These are phyloP conservation scores for Cataglyphis hispanica DNA, from an alignment of 1,140 invertebrate genomes.

Conservation along the genomic window DNA sequence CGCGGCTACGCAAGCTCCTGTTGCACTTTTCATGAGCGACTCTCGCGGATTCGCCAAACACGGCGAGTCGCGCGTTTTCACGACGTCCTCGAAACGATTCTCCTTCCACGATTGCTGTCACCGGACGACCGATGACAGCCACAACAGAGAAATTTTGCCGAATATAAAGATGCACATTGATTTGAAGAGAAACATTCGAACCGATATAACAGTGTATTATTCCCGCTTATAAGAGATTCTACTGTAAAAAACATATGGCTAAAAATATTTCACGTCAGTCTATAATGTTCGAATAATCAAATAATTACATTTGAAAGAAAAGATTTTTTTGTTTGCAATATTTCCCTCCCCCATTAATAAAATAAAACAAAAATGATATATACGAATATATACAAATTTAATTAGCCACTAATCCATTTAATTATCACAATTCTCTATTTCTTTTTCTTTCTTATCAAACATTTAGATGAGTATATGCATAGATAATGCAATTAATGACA, in stretches of 20 bases:
- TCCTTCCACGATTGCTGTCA: conserved; percentile 35
- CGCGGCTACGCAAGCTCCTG: conserved; percentile 28
- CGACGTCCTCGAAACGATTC: conserved; percentile 72
- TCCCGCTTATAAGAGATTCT: not conserved
- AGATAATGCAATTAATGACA: not conserved
- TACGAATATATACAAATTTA: not conserved
- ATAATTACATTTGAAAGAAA: not conserved
- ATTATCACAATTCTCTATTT: too few species aligned
- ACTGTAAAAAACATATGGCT: not conserved
- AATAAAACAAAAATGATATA: not conserved
- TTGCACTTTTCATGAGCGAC: conserved; percentile 69
- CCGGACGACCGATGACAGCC: conserved; percentile 24
- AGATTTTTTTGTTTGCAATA: not conserved
- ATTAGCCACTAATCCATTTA: not conserved
- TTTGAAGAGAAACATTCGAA: conserved; percentile 2
- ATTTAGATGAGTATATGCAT: not conserved
- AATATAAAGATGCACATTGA: not conserved
- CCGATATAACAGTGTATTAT: not conserved
- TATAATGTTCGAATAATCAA: not conserved
- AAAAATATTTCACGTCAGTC: not conserved
- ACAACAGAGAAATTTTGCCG: conserved; percentile 42
- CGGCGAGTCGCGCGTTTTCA: conserved; percentile 61
- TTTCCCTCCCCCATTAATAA: too few species aligned
- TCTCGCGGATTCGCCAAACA: conserved; percentile 62
- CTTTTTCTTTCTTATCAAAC: not conserved